Conservation (phyloP, 2,888 invertebrate species). For the Protodeltote pygarga region DNA sequence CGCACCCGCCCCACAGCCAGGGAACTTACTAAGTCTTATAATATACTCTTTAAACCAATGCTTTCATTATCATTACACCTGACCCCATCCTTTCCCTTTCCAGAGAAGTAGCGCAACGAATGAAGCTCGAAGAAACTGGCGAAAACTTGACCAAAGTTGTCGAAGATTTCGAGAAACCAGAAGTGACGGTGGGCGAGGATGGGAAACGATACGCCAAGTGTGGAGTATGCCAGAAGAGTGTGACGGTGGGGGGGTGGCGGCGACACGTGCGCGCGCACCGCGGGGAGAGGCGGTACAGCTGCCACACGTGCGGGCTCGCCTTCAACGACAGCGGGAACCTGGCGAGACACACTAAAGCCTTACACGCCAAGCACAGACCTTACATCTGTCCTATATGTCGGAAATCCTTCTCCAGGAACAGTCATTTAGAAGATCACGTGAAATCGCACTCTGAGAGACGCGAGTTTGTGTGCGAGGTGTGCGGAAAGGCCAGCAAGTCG, state of each 20-base stretch:
- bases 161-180: constrained; percentile 19
- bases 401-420: constrained; percentile 79
- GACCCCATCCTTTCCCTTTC: constrained; percentile 39
- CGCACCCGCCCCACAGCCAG: constrained; percentile 76
- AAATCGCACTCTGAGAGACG: constrained; percentile 76
- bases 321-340: constrained; percentile 83
- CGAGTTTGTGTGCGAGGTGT: constrained; percentile 84
- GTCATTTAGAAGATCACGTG: constrained; percentile 82
- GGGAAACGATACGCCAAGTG: constrained; percentile 65
- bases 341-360: constrained; percentile 80
- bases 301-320: constrained; percentile 83
- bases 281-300: constrained; percentile 74
- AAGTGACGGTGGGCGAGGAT: constrained; percentile 37
- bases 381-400: constrained; percentile 80
- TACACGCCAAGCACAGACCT: constrained; percentile 80
- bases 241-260: constrained; percentile 65
- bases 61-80: constrained; percentile 24
- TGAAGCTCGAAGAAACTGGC: constrained; percentile 1
- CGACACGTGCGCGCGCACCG: constrained; percentile 81
- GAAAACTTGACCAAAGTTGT: constrained; percentile 9
- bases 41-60: constrained; percentile 7
- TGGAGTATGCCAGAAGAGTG: constrained; percentile 68
- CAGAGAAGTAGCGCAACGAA: constrained; percentile 20
- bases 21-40: constrained; percentile 22
- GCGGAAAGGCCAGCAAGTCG: constrained; percentile 84